Percentiles rank a stretch among this genome's conserved stretches.
These are phyloP conservation scores for Scaptomyza graminum DNA, from an alignment of 1,140 invertebrate genomes.

Conservation along the genomic window DNA sequence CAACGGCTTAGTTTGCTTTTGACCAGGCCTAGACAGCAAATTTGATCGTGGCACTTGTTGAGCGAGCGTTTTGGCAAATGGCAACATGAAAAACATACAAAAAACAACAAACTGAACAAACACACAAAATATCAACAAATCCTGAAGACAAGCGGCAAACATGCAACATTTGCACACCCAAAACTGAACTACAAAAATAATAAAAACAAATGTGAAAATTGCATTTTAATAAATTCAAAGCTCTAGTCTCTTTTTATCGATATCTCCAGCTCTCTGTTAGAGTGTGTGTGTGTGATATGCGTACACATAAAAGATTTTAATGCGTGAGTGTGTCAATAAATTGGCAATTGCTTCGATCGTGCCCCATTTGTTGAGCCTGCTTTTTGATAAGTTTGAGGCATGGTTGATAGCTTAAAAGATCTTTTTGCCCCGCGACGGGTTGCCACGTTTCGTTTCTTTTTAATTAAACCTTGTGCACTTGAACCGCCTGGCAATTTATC, in stretches of 20 bases:
- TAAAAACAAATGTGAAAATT: constrained; percentile 47
- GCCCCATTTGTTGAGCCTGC: constrained; percentile 47
- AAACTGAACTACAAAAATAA: background rate
- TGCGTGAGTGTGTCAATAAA: constrained; percentile 77
- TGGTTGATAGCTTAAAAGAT: constrained; percentile 25
- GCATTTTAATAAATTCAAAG: constrained; percentile 79
- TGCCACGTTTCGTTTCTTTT: constrained; percentile 24
- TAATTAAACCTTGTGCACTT: constrained; percentile 75
- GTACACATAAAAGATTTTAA: constrained; percentile 62
- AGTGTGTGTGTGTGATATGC: constrained; percentile 25
- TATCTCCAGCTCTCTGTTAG: constrained; percentile 52
- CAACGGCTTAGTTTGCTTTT: constrained; percentile 5
- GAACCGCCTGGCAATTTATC: constrained; percentile 59
- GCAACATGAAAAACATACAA: constrained; percentile 58
- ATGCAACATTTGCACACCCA: constrained; percentile 54
- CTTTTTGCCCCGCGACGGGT: background rate
- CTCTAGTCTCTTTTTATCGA: constrained; percentile 74
- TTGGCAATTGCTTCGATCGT: constrained; percentile 45
- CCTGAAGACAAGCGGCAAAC: constrained; percentile 52
- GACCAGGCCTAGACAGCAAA: constrained; percentile 21
- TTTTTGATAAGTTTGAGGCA: constrained; percentile 36
- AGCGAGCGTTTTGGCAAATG: constrained; percentile 56
- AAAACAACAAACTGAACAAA: background rate
- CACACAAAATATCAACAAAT: constrained; percentile 25
- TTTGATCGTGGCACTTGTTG: constrained; percentile 60